Evolutionary conservation across 1,140 invertebrate species (phyloP).

Genomic region (Tetragnatha versicolor): DNA sequence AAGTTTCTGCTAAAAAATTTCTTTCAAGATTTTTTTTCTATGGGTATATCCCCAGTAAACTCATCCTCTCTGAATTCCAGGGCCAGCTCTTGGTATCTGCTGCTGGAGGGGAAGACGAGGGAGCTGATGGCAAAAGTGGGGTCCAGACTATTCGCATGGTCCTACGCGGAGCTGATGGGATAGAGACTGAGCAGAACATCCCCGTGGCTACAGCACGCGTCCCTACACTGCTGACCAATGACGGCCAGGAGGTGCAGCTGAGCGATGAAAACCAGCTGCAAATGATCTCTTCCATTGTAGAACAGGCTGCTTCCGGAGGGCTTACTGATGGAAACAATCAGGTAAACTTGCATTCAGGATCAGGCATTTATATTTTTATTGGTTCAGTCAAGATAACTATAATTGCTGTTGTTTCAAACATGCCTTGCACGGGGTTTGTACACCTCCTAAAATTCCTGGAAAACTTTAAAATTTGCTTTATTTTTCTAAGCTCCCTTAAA

Average conservation of each 20-base stretch:
- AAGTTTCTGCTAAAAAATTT: too few relatives aligned
- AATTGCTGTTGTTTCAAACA: too few relatives aligned
- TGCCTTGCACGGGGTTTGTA: too few relatives aligned
- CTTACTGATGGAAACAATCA: conserved; percentile 58
- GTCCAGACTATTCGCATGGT: conserved; percentile 55
- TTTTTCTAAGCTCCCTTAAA: too few relatives aligned
- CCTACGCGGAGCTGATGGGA: conserved; percentile 51
- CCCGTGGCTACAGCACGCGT: conserved; percentile 39
- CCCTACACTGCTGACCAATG: conserved; percentile 53
- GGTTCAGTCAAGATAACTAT: too few relatives aligned
- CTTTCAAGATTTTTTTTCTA: too few relatives aligned
- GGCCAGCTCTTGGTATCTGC: too few relatives aligned
- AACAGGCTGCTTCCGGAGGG: conserved; percentile 57
- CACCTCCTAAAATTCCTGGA: too few relatives aligned
- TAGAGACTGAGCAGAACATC: conserved; percentile 54
- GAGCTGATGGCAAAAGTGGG: conserved; percentile 20
- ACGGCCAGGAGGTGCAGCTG: conserved; percentile 55
- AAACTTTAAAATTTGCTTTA: too few relatives aligned
- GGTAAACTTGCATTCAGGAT: conserved; percentile 58
- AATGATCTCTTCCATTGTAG: conserved; percentile 62
- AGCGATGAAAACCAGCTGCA: conserved; percentile 58
- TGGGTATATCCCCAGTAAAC: too few relatives aligned
- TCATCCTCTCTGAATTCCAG: too few relatives aligned
- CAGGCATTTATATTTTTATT: not conserved
- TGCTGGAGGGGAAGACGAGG: too few relatives aligned